These are phyloP conservation scores for Chromoteleia sp. DNA, from an alignment of 2,888 invertebrate species.

Conservation along the genomic window DNA sequence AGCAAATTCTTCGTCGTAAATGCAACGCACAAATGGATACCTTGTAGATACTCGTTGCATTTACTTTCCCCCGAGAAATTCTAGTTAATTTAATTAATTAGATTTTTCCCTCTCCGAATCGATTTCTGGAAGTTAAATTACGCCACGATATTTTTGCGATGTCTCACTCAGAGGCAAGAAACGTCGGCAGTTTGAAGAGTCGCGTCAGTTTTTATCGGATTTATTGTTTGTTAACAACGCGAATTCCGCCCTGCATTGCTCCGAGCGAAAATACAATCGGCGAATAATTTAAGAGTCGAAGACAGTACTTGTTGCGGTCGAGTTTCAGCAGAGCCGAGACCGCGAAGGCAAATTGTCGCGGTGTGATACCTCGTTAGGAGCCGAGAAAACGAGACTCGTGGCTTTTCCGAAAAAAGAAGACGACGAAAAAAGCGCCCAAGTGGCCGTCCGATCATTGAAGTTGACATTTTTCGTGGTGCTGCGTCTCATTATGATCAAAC, in stretches of 20 bases:
- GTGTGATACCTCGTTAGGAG: conserved; percentile 75
- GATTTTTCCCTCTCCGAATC: not conserved
- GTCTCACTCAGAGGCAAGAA: not conserved
- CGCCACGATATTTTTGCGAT: not conserved
- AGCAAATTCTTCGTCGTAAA: conserved; percentile 38
- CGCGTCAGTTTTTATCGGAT: conserved; percentile 33
- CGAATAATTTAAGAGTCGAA: conserved; percentile 63
- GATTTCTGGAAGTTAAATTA: not conserved
- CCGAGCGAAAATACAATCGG: conserved; percentile 49
- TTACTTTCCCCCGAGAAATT: not conserved
- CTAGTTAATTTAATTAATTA: not conserved
- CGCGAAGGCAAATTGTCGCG: conserved; percentile 75
- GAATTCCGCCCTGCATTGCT: conserved; percentile 20
- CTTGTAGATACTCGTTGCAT: not conserved
- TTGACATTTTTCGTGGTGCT: conserved; percentile 45
- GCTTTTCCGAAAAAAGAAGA: conserved; percentile 57
- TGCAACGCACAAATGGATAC: not conserved
- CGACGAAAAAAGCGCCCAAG: conserved; percentile 8
- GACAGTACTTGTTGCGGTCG: conserved; percentile 73
- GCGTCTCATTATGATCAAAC: conserved; percentile 35
- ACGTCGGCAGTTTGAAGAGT: not conserved
- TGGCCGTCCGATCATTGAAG: conserved; percentile 28
- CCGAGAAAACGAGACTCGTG: conserved; percentile 70
- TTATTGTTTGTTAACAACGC: conserved; percentile 42
- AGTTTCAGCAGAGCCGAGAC: conserved; percentile 73